Percentiles rank a stretch among this genome's conserved stretches.
Evolutionary conservation across 2,113 vertebrate species (phyloP).

Genomic region (Cyanoderma ruficeps): DNA sequence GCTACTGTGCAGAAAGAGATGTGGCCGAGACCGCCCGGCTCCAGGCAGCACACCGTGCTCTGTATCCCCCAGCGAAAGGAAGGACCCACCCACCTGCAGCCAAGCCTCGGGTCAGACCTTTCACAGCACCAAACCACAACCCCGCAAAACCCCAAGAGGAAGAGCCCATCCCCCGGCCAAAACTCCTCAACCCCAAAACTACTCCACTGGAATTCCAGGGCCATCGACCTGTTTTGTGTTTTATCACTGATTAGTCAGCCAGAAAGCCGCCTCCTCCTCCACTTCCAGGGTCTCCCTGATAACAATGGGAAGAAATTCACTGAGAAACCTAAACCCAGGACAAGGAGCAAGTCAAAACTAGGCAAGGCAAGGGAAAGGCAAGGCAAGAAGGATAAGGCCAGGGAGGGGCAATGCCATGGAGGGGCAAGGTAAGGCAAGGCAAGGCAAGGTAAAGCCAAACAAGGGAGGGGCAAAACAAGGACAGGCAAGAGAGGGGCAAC

Average conservation of each 20-base stretch:
- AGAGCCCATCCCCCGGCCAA: no score
- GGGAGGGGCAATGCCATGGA: not conserved
- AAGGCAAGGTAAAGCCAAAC: not conserved
- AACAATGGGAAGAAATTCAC: not conserved
- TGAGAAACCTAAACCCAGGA: not conserved
- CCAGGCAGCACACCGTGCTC: not conserved
- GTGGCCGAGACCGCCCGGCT: not conserved
- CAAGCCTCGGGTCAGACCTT: not conserved
- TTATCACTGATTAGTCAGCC: not conserved
- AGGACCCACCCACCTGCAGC: no score
- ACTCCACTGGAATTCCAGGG: not conserved
- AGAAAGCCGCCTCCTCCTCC: not conserved
- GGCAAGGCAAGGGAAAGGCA: no score
- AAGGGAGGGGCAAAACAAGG: not conserved
- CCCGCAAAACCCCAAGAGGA: not conserved
- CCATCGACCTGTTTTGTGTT: no score
- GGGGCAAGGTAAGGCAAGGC: not conserved
- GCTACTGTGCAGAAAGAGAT: not conserved
- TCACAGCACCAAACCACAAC: not conserved
- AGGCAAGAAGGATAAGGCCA: not conserved
- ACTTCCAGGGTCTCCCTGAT: not conserved
- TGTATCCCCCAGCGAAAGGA: not conserved
- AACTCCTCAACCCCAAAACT: not conserved
- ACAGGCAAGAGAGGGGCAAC: not conserved
- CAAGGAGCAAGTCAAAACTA: not conserved